phyloP scores from a whole-genome alignment of 1,140 invertebrate species.

The Cyrtorhinus lividipennis region DNA sequence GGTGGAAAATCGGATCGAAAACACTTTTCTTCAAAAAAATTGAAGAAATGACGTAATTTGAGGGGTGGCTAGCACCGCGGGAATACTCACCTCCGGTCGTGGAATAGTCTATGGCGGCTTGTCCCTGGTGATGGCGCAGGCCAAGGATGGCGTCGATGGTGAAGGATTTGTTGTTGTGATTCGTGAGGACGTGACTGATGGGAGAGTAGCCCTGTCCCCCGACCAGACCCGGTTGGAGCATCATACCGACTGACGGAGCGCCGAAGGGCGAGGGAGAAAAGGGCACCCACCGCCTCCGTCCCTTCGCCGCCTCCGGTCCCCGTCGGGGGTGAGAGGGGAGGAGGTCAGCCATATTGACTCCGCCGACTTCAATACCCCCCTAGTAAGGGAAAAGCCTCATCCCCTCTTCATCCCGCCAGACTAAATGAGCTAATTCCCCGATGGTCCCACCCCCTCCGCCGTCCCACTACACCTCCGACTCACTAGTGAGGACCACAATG shows the following conservation, averaged over 20 bases:
- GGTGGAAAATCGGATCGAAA: too few species aligned
- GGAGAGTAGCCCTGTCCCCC: background rate
- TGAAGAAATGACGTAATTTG: too few species aligned
- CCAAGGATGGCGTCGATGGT: conserved; percentile 70
- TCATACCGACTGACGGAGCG: conserved; percentile 7
- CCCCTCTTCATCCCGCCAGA: background rate
- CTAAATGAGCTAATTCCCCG: too few species aligned
- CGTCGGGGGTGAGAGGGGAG: too few species aligned
- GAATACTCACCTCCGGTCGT: conserved; percentile 9
- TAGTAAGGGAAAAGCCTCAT: too few species aligned
- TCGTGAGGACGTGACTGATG: conserved; percentile 12
- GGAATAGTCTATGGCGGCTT: conserved; percentile 19
- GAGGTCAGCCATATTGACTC: background rate
- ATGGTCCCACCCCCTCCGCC: too few species aligned
- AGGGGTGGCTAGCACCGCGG: too few species aligned
- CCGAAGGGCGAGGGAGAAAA: background rate
- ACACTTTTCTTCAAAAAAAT: too few species aligned
- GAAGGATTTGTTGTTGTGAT: conserved; percentile 42
- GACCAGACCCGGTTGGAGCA: conserved; percentile 11
- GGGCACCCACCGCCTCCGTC: background rate
- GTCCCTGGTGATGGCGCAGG: conserved; percentile 29
- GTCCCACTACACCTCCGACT: too few species aligned
- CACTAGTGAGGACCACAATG: too few species aligned
- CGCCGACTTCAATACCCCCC: background rate
- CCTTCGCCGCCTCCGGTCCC: background rate